Evolutionary conservation across 2,888 invertebrate species (phyloP).

Genomic region (Conistra vaccinii): DNA sequence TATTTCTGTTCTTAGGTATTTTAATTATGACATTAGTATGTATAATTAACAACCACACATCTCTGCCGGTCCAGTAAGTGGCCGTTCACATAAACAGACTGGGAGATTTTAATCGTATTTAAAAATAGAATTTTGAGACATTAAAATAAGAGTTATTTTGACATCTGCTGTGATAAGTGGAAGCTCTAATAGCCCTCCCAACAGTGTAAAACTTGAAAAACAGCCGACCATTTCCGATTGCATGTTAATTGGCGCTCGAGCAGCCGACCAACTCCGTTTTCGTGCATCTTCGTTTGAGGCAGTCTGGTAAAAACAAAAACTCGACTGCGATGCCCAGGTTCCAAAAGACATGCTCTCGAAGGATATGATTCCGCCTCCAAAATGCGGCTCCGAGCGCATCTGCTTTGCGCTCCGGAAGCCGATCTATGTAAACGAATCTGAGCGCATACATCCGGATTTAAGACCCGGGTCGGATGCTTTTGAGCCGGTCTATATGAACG

Average conservation of each 20-base stretch:
- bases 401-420: neutral
- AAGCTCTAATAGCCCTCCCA: neutral
- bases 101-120: neutral
- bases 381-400: neutral
- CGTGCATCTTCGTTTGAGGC: neutral
- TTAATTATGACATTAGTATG: neutral
- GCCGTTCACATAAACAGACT: neutral
- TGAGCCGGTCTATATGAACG: neutral
- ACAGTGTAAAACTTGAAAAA: neutral
- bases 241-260: neutral
- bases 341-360: neutral
- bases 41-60: neutral
- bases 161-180: neutral
- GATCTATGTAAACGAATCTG: neutral
- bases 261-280: neutral
- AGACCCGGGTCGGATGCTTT: neutral
- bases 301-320: neutral
- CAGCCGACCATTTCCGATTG: neutral
- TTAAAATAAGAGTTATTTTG: neutral
- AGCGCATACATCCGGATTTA: too few relatives aligned
- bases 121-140: neutral
- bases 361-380: neutral
- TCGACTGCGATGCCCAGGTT: neutral
- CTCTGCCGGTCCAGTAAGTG: neutral
- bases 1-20: neutral